Base-by-base conservation (phyloP, 2,113 vertebrate genomes). In the Solenodon paradoxus region DNA sequence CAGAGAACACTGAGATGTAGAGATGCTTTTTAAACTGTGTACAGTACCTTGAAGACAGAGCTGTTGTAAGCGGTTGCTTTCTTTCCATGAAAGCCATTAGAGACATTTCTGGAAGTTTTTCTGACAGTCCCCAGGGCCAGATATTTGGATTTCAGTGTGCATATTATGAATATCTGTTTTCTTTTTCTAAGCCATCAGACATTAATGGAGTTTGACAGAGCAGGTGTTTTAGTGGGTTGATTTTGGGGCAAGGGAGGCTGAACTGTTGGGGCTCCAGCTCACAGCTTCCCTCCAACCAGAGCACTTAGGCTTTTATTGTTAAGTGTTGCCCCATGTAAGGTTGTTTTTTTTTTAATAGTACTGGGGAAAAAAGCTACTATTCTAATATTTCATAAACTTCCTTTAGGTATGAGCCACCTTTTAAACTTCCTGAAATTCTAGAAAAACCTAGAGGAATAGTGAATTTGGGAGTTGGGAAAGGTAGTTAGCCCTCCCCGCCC, bases 381-480 rank as follows among this genome's bases (percentile, higher is more conserved):
- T 81, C 10, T 77, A 53, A 80, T 84, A 35, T 86, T 90, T 95
- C 19, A 81, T 81, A 69, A 66, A 85, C 49, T 95, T 66, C 40
- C 79, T 83, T 91, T 92, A 87, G 75, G 32, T 88, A 15, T 80
- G 85, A 83, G 16, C n/a, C 45, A 59, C 85, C 22, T 63, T 92
- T 53, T 92, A 84, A 90, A 81, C 40, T 45, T 85, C 40, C 13
- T 96, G 61, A 92, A 93, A 81, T 94, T 84, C 16, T 85, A 3
- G n/a, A 16, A 90, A 86, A 97, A 71, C 40, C n/a, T 61, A 2
- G 74, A 63, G 3, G 13, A 86, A 45, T 51, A 68, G 22, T 93
- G 80, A 88, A 81, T 26, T 90, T 90, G 45, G n/a, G 53, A 78
- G 42, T 45, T 95, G 77, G 68, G 38, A 90, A 94, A 93, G 15